Evolutionary conservation across 2,113 vertebrate species (phyloP).

Genomic region (Epinephelus lanceolatus): DNA sequence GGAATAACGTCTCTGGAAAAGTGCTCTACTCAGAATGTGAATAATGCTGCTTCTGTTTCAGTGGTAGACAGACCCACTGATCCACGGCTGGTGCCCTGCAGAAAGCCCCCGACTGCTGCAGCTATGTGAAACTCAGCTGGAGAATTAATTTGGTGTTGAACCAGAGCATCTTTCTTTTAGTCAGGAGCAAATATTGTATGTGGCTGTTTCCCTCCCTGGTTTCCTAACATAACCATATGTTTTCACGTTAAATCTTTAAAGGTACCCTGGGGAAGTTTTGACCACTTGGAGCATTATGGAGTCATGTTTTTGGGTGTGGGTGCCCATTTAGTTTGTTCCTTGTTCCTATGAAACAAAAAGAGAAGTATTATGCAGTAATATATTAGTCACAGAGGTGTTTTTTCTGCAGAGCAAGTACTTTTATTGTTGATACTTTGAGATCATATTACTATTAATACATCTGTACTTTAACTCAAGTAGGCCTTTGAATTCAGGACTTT

Average conservation of each 20-base stretch:
- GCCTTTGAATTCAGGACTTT: neutral
- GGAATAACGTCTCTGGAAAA: constrained; percentile 39
- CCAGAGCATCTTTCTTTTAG: constrained; percentile 13
- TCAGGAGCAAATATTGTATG: neutral
- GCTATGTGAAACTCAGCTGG: neutral
- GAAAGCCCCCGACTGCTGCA: constrained; percentile 10
- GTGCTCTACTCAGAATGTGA: constrained; percentile 29
- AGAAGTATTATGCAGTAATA: neutral
- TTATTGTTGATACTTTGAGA: too few species aligned
- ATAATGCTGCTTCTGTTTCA: constrained; percentile 32
- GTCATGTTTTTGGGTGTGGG: neutral
- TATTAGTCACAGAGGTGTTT: neutral
- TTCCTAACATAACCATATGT: neutral
- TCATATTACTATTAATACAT: too few species aligned
- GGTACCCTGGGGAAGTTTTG: neutral
- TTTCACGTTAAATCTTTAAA: neutral
- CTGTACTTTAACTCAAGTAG: too few species aligned
- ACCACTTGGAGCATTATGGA: neutral
- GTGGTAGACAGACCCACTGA: neutral
- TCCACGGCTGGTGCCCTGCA: constrained; percentile 6
- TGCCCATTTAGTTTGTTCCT: neutral
- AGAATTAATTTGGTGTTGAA: constrained; percentile 29
- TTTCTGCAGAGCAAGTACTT: neutral
- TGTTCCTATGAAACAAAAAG: neutral
- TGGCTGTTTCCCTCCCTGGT: too few species aligned